Evolutionary conservation across 2,113 vertebrate species (phyloP).

Genomic region (Brachionichthys hirsutus): DNA sequence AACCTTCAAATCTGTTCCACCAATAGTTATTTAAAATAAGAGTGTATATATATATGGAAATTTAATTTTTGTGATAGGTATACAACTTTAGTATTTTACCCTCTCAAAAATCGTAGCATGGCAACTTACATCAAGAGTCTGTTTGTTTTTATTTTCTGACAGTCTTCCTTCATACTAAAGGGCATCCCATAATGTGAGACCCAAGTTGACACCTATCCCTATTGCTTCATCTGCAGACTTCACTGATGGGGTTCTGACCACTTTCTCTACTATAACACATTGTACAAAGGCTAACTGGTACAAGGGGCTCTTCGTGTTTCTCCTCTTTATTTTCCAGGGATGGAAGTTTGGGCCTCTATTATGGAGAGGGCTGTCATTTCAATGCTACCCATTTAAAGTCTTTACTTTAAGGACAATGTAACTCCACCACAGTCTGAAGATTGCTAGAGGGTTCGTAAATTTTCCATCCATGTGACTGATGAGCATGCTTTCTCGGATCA

Average conservation of each 20-base stretch:
- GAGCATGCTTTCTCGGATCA: slow-evolving; percentile 25
- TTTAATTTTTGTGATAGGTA: slow-evolving; percentile 76
- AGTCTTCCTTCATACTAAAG: slow-evolving; percentile 80
- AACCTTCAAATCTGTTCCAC: slow-evolving; percentile 73
- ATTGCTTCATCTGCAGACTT: slow-evolving; percentile 44
- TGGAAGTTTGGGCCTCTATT: slow-evolving; percentile 51
- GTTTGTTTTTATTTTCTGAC: slow-evolving; percentile 67
- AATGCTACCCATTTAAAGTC: slow-evolving; percentile 17
- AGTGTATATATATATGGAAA: slow-evolving; percentile 81
- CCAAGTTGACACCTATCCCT: slow-evolving; percentile 58
- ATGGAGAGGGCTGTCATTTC: slow-evolving; percentile 37
- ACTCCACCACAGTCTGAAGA: slow-evolving; percentile 25
- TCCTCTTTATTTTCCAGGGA: slow-evolving; percentile 57
- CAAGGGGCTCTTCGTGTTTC: slow-evolving; percentile 36
- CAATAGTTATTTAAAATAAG: slow-evolving; percentile 74
- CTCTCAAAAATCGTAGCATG: slow-evolving; percentile 80
- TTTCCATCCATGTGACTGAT: slow-evolving; percentile 57
- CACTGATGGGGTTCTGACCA: not conserved
- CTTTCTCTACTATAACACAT: slow-evolving; percentile 8
- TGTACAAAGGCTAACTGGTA: slow-evolving; percentile 14
- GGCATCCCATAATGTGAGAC: slow-evolving; percentile 76
- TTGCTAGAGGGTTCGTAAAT: slow-evolving; percentile 22
- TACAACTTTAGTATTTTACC: slow-evolving; percentile 72
- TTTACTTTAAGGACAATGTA: slow-evolving; percentile 22
- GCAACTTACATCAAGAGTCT: slow-evolving; percentile 70